phyloP scores from a whole-genome alignment of 2,888 invertebrate genomes.

The Leptothorax acervorum region DNA sequence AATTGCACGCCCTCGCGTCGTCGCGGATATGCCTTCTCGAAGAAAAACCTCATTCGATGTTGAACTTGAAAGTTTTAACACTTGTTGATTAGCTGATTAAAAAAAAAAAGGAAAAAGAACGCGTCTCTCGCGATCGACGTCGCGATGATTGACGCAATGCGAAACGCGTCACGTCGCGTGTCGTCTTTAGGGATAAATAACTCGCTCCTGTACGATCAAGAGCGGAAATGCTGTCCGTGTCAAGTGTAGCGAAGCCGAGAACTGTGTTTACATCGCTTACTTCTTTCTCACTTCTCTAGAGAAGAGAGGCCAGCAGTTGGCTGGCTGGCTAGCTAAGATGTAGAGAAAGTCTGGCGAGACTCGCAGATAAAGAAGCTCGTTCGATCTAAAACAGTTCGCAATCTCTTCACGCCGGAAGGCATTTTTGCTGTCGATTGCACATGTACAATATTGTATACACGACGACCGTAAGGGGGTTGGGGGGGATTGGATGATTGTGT shows the following conservation, averaged over 20 bases:
- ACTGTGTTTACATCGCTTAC: not conserved
- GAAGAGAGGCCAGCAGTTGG: not conserved
- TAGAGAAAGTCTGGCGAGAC: not conserved
- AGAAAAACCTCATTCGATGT: constrained; percentile 83
- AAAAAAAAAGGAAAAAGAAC: constrained; percentile 22
- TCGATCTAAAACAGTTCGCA: not conserved
- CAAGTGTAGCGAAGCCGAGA: not conserved
- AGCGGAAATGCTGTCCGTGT: not conserved
- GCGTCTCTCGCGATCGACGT: constrained; percentile 49
- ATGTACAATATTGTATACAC: constrained; percentile 60
- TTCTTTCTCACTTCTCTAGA: not conserved
- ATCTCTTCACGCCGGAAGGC: not conserved
- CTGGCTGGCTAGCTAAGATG: not conserved
- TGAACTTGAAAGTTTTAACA: constrained; percentile 85
- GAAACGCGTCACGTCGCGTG: constrained; percentile 55
- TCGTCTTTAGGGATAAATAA: constrained; percentile 65
- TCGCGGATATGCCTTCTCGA: constrained; percentile 81
- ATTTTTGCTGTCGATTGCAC: constrained; percentile 20
- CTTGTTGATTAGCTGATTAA: constrained; percentile 81
- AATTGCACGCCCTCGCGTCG: constrained; percentile 79
- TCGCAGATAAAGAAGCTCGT: not conserved
- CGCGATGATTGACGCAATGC: constrained; percentile 59
- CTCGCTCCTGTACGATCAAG: constrained; percentile 49
- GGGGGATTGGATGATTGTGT: constrained; percentile 62
- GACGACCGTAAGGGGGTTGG: constrained; percentile 67